Conservation (phyloP, 2,797 vertebrate species). For the Pyrocephalus nanus region DNA sequence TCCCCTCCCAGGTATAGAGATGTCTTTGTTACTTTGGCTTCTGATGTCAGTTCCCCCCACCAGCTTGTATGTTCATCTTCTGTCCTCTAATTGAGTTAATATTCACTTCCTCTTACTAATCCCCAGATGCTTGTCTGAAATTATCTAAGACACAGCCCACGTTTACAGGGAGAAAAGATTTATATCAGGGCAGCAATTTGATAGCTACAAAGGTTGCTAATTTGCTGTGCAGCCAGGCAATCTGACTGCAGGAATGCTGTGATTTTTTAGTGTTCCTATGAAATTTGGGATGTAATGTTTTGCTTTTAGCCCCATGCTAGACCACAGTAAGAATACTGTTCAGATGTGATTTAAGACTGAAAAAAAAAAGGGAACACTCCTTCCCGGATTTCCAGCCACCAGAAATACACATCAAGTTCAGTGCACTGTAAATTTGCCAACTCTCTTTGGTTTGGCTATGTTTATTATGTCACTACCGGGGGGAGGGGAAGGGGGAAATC, state of each 20-base stretch:
- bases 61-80: background rate
- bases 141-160: background rate
- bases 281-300: background rate
- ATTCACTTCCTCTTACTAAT: conserved; percentile 30
- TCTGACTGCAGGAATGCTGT: background rate
- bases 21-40: background rate
- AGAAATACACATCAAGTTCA: conserved; percentile 9
- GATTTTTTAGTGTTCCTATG: background rate
- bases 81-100: conserved; percentile 38
- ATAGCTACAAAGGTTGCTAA: conserved; percentile 5
- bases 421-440: background rate
- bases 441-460: background rate
- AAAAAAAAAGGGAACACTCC: conserved; percentile 14
- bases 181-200: background rate
- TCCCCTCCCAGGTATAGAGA: background rate
- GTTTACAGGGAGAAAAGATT: background rate
- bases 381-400: conserved; percentile 20
- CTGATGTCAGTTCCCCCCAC: background rate
- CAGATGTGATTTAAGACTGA: background rate
- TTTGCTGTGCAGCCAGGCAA: background rate
- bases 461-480: background rate
- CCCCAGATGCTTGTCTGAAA: conserved; percentile 33
- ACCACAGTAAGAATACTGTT: background rate
- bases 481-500: background rate
- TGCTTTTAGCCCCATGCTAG: background rate